Evolutionary conservation across 92 coral and sea anemone genomes (phyloP).

Genomic region (Phenganax stokvisi): DNA sequence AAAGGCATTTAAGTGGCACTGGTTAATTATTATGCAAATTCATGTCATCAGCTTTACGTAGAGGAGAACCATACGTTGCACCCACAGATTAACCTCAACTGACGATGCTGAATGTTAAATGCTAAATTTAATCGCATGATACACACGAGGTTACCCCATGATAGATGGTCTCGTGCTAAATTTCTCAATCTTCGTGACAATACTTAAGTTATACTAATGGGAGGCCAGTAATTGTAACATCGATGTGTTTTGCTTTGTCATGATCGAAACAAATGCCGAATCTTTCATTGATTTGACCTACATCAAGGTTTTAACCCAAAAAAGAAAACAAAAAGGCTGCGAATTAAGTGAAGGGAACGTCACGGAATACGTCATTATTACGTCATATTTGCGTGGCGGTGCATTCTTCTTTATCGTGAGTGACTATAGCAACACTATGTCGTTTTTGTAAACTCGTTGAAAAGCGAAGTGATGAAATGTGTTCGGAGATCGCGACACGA

Average conservation of each 20-base stretch:
- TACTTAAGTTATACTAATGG: neutral
- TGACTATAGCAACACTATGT: neutral
- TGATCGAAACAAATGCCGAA: neutral
- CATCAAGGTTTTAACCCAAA: neutral
- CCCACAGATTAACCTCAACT: neutral
- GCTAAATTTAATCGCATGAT: too few species aligned
- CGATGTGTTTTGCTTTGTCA: neutral
- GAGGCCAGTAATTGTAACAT: neutral
- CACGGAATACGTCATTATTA: neutral
- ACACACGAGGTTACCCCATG: too few species aligned
- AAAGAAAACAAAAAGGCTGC: too few species aligned
- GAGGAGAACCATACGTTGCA: neutral
- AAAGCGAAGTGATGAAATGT: conserved; percentile 1
- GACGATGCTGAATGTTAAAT: neutral
- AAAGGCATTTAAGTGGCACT: conserved; percentile 34
- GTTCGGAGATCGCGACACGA: neutral
- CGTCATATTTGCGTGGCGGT: neutral
- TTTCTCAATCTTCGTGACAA: conserved; percentile 7
- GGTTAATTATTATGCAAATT: conserved; percentile 40
- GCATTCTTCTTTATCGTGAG: neutral
- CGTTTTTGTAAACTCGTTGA: neutral
- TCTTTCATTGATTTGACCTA: neutral
- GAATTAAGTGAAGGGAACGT: too few species aligned
- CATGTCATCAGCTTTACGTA: conserved; percentile 15
- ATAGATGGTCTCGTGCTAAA: neutral